Percentiles rank a stretch among this genome's conserved stretches.
phyloP scores from a whole-genome alignment of 1,140 invertebrate genomes.

The Drosophila yakuba region DNA sequence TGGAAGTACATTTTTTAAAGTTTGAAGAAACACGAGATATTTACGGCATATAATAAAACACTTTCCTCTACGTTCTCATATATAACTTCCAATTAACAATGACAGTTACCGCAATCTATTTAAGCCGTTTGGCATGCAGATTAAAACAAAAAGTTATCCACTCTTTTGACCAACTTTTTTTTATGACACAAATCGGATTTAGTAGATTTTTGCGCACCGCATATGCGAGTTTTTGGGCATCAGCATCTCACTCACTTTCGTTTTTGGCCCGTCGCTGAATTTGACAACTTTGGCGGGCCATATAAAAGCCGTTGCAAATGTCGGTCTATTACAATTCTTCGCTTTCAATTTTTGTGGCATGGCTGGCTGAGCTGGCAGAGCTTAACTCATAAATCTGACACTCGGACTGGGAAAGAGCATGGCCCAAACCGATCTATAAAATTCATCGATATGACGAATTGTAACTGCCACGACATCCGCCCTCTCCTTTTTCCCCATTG shows the following conservation, averaged over 20 bases:
- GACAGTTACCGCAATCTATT: slow-evolving; percentile 4
- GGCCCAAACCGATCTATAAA: slow-evolving; percentile 11
- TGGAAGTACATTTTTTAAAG: not conserved
- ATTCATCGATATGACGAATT: slow-evolving; percentile 56
- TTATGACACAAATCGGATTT: slow-evolving; percentile 47
- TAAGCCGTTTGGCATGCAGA: slow-evolving; percentile 10
- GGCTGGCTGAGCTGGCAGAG: slow-evolving; percentile 27
- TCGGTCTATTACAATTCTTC: slow-evolving; percentile 40
- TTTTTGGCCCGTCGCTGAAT: slow-evolving; percentile 38
- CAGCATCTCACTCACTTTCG: slow-evolving; percentile 13
- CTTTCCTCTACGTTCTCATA: not conserved
- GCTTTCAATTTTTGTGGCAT: slow-evolving; percentile 54
- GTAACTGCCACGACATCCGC: slow-evolving; percentile 41
- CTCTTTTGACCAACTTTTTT: slow-evolving; percentile 10
- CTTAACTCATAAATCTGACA: slow-evolving; percentile 74
- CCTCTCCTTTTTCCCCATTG: slow-evolving; percentile 33
- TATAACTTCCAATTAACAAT: not conserved
- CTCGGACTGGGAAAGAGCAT: slow-evolving; percentile 13
- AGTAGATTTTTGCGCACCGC: slow-evolving; percentile 14
- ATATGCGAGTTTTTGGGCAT: not conserved
- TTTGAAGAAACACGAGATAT: not conserved
- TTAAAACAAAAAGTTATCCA: not conserved
- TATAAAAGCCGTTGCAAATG: slow-evolving; percentile 35
- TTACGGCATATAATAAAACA: not conserved
- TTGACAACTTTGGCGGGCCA: slow-evolving; percentile 58